Evolutionary conservation across 2,888 invertebrate genomes (phyloP).

Genomic region (Pemphredon lugubris): DNA sequence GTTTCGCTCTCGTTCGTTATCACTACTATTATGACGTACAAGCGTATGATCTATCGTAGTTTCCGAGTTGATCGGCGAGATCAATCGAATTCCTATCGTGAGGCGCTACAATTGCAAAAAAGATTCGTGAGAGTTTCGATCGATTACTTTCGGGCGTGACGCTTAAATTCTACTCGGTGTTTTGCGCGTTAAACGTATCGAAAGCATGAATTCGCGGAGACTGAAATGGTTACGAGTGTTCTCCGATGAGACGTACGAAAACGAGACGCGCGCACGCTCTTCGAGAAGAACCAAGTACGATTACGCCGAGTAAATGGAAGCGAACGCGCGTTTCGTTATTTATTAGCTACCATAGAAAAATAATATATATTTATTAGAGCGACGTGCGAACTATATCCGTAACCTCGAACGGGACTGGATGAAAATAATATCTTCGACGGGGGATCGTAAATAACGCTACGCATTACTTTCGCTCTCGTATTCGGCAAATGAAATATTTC

Average conservation of each 20-base stretch:
- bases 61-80: conserved; percentile 6
- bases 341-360: conserved; percentile 66
- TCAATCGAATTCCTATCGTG: conserved; percentile 6
- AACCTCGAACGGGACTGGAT: neutral
- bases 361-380: conserved; percentile 52
- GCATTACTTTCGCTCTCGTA: neutral
- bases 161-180: too few species aligned
- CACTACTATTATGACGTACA: conserved; percentile 33
- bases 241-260: too few species aligned
- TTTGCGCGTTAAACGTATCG: neutral
- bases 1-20: conserved; percentile 14
- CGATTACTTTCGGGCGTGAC: neutral
- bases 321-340: conserved; percentile 24
- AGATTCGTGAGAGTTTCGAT: neutral
- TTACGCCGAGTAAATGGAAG: too few species aligned
- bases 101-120: too few species aligned
- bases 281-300: too few species aligned
- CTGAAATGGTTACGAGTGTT: too few species aligned
- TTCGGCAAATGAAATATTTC: neutral
- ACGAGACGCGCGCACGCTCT: too few species aligned
- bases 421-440: neutral
- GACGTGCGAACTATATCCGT: conserved; percentile 10
- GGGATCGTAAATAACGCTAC: conserved; percentile 2
- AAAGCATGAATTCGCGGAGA: conserved; percentile 3
- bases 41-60: conserved; percentile 31